A percentile compares a stretch with the other conserved stretches of the same genome.
Evolutionary conservation across 2,797 vertebrate species (phyloP).

Genomic region (Neosilurus hyrtlii): DNA sequence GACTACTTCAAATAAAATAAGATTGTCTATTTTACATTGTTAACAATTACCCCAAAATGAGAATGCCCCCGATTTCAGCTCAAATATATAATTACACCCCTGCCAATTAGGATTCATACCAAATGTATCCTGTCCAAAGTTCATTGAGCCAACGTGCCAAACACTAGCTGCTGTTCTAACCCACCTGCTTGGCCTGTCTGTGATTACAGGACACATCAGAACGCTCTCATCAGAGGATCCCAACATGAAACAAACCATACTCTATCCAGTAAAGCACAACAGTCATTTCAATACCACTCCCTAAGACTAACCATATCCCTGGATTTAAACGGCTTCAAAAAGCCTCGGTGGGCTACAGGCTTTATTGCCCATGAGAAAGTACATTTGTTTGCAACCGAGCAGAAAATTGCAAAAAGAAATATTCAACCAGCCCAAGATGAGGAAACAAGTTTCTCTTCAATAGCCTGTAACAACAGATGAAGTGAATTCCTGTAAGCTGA

Average conservation of each 20-base stretch:
- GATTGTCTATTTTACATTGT: neutral
- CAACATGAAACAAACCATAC: constrained; percentile 46
- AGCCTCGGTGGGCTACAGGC: constrained; percentile 19
- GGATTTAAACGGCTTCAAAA: constrained; percentile 41
- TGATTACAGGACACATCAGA: constrained; percentile 53
- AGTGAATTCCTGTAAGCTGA: constrained; percentile 43
- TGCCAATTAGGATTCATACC: neutral
- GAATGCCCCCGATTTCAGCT: neutral
- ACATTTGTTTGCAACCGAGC: constrained; percentile 7
- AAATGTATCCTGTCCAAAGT: constrained; percentile 18
- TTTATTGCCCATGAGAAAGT: constrained; percentile 21
- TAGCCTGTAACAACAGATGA: constrained; percentile 7
- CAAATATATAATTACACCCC: constrained; percentile 4
- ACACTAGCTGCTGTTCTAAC: constrained; percentile 18
- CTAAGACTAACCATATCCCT: constrained; percentile 43
- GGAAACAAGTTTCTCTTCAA: constrained; percentile 11
- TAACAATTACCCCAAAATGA: neutral
- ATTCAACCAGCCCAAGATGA: constrained; percentile 12
- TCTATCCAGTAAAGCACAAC: constrained; percentile 47
- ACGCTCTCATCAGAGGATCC: constrained; percentile 44
- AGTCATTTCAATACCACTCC: constrained; percentile 58
- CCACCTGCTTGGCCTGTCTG: constrained; percentile 48
- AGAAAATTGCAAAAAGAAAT: constrained; percentile 24
- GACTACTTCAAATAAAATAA: neutral
- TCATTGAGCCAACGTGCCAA: constrained; percentile 22